Base-by-base conservation (phyloP, 2,113 vertebrate genomes). In the Etia nguti region DNA sequence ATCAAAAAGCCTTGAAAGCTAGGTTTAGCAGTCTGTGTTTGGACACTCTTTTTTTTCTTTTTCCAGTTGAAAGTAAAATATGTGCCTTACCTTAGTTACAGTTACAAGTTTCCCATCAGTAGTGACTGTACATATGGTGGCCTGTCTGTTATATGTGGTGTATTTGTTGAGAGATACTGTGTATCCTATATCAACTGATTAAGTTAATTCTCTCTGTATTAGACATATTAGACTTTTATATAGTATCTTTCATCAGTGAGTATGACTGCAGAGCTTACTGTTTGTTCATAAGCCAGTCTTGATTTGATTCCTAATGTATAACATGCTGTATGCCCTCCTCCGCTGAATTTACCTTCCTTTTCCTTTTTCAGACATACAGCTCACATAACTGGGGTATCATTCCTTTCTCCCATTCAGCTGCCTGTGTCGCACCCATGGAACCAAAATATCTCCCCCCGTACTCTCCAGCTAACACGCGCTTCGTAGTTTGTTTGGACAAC, bases 401-500 rank as follows among this genome's bases (percentile, higher is more conserved):
- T 73, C 90, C 83, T 93, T 88, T 92, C 81, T 85, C 86, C 83
- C 89, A 90, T 92, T 89, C 92, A 94, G 93, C 89, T 89, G 93
- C 75, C 90, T 87, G 75, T 92, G 80, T 91, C 79, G 73, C 83
- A 75, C 80, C 90, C 83, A 82, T 68, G 87, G 85, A 92, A 83
- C 84, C 80, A 59, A 89, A 81, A 65, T 86, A 54, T 86, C 85
- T 79, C 80, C 86, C 80, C 79, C 48, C 84, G 85, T 93, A 85
- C 65, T 81, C 85, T 85, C 55, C 80, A 91, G 65, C 89, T 92
- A 88, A 93, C 82, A 52, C 1, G 3, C 93, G 85, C 87, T 89
- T 88, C 81, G 86, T 91, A 93, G 91, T 94, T 89, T 86, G 70
- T 94, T 95, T 91, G 87, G 94, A 82, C 83, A 83, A 96, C 95